Evolutionary conservation across 2,888 invertebrate genomes (phyloP), one percentile per base, ranked within the genome.

Genomic region (Pyralis farinalis): DNA sequence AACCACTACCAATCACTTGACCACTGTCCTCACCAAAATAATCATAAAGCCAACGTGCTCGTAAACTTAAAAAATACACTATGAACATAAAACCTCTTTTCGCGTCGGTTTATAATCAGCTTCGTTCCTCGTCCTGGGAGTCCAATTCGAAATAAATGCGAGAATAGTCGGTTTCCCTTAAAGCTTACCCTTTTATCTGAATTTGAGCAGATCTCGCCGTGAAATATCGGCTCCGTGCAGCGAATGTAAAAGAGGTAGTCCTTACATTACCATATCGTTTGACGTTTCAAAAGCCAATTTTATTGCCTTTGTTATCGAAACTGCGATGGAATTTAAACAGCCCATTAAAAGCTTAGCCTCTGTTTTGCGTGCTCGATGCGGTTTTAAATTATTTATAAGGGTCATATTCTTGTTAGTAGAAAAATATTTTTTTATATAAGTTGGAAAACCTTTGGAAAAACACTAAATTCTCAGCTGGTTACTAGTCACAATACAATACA

Each of bases 251-350:
- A 70, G 66, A 72, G 65, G 62, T 58, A 62, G 66, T 71, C 71
- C 71, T 73, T 63, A 62, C 73, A 85, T 85, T 85, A 83, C 78
- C 86, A 85, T 83, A 83, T 68, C 80, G 79, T 77, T 78, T 81
- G 79, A 82, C 79, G 80, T 77, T 75, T 75, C 70, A 71, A 74
- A 39, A 79, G 77, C 72, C 80, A 73, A 81, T 83, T 85, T 83
- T 81, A 85, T 84, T 83, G 79, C 76, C 66, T 67, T 69, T 72
- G 78, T 71, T 81, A 82, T 79, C 79, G 71, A 62, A 47, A 49
- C 48, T 50, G 49, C 56, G 63, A 78, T 80, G 75, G 81, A 84
- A 79, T 82, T 82, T 70, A 75, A 80, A 80, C 71, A 65, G 66
- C 67, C 71, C 70, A 79, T 81, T 77, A 76, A 64, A 49, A 58